Evolutionary conservation across 1,140 invertebrate genomes (phyloP), one percentile per base, ranked within the genome.

Genomic region (Leptopilina clavipes): DNA sequence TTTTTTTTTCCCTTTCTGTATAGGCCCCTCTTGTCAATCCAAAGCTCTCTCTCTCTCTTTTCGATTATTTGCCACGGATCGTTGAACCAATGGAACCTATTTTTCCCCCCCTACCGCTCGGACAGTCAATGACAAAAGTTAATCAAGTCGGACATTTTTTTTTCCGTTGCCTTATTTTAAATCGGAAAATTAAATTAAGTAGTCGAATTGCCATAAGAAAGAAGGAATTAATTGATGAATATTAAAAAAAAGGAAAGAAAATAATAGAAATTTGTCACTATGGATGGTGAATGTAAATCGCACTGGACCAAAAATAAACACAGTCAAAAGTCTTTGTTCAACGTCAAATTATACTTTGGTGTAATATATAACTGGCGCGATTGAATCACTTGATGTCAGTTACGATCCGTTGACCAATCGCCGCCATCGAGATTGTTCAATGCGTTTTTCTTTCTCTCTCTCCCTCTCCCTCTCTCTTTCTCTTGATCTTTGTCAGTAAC

Each of bases 321-420:
- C 1, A 31, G 59, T 65, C 59, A 65, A 31, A 65, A 65, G 59
- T 22, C 59, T 65, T 65, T 65, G 59, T 65, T 37, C 19, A 31
- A n/a, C 59, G 14, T 65, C 22, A 65, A 65, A 65, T 31, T 65
- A 22, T 5, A n/a, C 14, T 25, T 65, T 65, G 5, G 59, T 65
- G 59, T 65, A 65, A 31, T 14, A 65, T 65, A 65, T n/a, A 65
- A 65, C 59, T 65, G 22, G 3, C 19, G 11, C 59, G 59, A 65
- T 65, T 65, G 59, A 65, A 65, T 65, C 25, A 65, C 59, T 65
- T 31, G 11, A 65, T 65, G 59, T 22, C 25, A 22, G 59, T 65
- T 65, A 65, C 59, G 59, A 65, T 65, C 59, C 6, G 59, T 14
- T 31, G 59, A 31, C 59, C 59, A 65, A 65, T 65, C 59, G 22